Conservation (phyloP, 2,113 vertebrate species). For the Trogon surrucura region DNA sequence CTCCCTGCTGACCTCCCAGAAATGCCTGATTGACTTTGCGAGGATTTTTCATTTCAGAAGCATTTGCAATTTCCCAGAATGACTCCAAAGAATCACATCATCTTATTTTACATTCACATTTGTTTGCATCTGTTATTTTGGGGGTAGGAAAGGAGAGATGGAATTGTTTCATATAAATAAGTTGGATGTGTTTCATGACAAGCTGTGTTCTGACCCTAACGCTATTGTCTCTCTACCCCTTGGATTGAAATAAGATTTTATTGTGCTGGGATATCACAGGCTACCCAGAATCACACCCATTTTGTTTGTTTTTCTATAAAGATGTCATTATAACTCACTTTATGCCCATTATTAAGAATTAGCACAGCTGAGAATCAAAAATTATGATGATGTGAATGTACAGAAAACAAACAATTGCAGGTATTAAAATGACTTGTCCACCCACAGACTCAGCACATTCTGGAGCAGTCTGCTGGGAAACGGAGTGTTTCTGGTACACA, state of each 20-base stretch:
- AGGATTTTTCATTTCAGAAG: constrained; percentile 62
- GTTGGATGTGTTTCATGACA: neutral
- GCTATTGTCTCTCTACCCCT: neutral
- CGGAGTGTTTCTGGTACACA: neutral
- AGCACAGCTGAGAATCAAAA: neutral
- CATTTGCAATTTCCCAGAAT: constrained; percentile 64
- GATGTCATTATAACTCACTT: neutral
- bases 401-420: neutral
- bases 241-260: neutral
- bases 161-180: constrained; percentile 19
- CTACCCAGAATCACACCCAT: neutral
- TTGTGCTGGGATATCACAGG: neutral
- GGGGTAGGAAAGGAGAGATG: neutral
- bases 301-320: constrained; percentile 6
- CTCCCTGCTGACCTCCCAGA: constrained; percentile 46
- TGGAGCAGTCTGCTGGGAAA: neutral
- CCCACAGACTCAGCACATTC: neutral
- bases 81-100: constrained; percentile 35
- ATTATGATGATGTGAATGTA: neutral
- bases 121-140: constrained; percentile 31
- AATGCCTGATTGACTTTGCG: constrained; percentile 39
- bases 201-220: neutral
- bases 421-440: neutral
- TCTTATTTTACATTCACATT: constrained; percentile 21
- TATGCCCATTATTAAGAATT: neutral